phyloP scores from a whole-genome alignment of 1,140 invertebrate species.

The Lysiphlebus fabarum region DNA sequence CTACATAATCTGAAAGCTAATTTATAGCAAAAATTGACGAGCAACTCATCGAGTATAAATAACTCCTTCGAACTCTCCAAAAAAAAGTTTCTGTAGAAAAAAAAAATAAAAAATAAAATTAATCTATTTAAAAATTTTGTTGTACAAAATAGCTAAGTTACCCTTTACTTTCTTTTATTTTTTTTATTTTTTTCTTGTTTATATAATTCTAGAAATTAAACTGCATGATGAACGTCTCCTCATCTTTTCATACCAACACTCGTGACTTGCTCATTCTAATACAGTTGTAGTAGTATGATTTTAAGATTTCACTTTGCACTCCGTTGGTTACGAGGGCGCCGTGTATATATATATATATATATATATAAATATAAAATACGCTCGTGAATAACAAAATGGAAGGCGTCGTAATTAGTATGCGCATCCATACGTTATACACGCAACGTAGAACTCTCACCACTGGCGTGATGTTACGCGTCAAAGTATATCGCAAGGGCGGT shows the following conservation, averaged over 20 bases:
- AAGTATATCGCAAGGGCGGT: slow-evolving; percentile 2
- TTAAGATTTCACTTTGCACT: slow-evolving; percentile 7
- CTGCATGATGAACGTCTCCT: slow-evolving; percentile 24
- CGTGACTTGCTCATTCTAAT: slow-evolving; percentile 14
- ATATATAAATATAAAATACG: too few relatives aligned
- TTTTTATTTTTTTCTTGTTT: slow-evolving; percentile 5
- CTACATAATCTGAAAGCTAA: too few relatives aligned
- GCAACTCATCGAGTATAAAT: too few relatives aligned
- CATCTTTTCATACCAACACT: slow-evolving; percentile 4
- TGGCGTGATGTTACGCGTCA: slow-evolving; percentile 4
- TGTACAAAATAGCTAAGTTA: not conserved
- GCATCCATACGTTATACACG: slow-evolving; percentile 47
- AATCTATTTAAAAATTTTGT: too few relatives aligned
- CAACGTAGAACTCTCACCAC: slow-evolving; percentile 26
- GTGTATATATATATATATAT: too few relatives aligned
- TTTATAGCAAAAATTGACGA: too few relatives aligned
- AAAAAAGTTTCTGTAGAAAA: too few relatives aligned
- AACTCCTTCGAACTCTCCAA: too few relatives aligned
- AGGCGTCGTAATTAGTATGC: slow-evolving; percentile 52
- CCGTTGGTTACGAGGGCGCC: slow-evolving; percentile 1
- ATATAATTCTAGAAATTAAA: slow-evolving; percentile 26
- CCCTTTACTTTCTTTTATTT: not conserved
- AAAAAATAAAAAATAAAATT: too few relatives aligned
- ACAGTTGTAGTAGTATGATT: too few relatives aligned
- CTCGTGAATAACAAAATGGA: slow-evolving; percentile 40